phyloP scores from a whole-genome alignment of 2,888 invertebrate genomes.

The Nomada goodeniana region DNA sequence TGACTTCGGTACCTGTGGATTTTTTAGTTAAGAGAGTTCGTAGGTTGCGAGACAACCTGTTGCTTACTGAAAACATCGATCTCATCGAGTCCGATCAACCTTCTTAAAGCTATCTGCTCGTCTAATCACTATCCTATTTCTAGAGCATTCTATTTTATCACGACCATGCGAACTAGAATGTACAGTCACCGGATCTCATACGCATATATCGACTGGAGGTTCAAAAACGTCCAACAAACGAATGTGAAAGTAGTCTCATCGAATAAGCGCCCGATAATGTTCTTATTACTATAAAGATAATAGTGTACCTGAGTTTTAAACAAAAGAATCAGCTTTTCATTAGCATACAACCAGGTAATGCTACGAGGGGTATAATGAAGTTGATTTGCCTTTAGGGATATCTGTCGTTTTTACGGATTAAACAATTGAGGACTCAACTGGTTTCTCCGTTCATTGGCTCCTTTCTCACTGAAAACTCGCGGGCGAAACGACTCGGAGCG shows the following conservation, averaged over 20 bases:
- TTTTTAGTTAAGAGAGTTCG: neutral
- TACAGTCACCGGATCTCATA: neutral
- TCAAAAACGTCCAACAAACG: neutral
- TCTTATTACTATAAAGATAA: too few relatives aligned
- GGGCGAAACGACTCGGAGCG: slow-evolving; percentile 1
- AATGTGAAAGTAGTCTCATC: too few relatives aligned
- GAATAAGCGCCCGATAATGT: too few relatives aligned
- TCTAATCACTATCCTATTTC: neutral
- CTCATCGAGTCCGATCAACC: slow-evolving; percentile 10
- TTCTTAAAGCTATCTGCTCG: slow-evolving; percentile 8
- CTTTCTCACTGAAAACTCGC: slow-evolving; percentile 28
- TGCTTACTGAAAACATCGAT: neutral
- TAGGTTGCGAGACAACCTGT: slow-evolving; percentile 13
- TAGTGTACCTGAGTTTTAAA: too few relatives aligned
- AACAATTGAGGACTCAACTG: neutral
- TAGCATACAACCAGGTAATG: too few relatives aligned
- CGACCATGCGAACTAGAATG: neutral
- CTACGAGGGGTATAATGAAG: too few relatives aligned
- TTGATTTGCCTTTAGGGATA: too few relatives aligned
- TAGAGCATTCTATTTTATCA: neutral
- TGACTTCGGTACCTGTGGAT: too few relatives aligned
- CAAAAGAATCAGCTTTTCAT: too few relatives aligned
- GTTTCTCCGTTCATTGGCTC: slow-evolving; percentile 14
- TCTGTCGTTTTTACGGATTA: neutral
- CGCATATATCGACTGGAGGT: neutral